Evolutionary conservation across 2,888 invertebrate species (phyloP), one percentile per base, ranked within the genome.

Genomic region (Orgyia antiqua): DNA sequence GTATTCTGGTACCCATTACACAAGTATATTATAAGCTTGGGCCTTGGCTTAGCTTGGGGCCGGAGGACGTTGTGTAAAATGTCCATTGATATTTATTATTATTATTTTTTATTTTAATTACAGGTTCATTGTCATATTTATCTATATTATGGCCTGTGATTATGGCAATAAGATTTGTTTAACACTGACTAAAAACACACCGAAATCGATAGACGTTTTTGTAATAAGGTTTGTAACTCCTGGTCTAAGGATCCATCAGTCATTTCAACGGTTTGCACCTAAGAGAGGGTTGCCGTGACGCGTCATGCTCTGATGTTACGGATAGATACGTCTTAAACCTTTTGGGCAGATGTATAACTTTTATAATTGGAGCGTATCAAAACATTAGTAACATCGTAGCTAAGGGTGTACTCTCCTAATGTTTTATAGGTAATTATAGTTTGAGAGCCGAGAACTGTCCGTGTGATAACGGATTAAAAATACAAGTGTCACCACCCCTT

Each of bases 331-430:
- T 13, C 58, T 34, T 41, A 59, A 62, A 53, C 61, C 65, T 70
- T 78, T 41, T 39, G 50, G 70, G 83, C 84, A 86, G 84, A 86
- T 86, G 84, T 55, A 63, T 56, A 35, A 47, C 54, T 61, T n/a
- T 64, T 60, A 64, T 82, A 86, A 86, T 84, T 82, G 72, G 75
- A 73, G 68, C 82, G 77, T 80, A 83, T 84, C 84, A 83, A 79
- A 83, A 79, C 77, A 79, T 80, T 76, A 73, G 57, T 55, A 50
- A 30, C 41, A 42, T 47, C 41, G 39, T 44, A n/a, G n/a, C n/a
- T n/a, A 25, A 39, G 45, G 38, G 43, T 36, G 17, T 26, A 27
- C 34, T 40, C 31, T 31, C 13, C 21, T 36, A 39, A 47, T 33
- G 40, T 31, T 36, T n/a, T 28, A 11, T 10, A 5, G 24, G 45